phyloP scores from a whole-genome alignment of 2,888 invertebrate genomes.

The Aplocera efformata region DNA sequence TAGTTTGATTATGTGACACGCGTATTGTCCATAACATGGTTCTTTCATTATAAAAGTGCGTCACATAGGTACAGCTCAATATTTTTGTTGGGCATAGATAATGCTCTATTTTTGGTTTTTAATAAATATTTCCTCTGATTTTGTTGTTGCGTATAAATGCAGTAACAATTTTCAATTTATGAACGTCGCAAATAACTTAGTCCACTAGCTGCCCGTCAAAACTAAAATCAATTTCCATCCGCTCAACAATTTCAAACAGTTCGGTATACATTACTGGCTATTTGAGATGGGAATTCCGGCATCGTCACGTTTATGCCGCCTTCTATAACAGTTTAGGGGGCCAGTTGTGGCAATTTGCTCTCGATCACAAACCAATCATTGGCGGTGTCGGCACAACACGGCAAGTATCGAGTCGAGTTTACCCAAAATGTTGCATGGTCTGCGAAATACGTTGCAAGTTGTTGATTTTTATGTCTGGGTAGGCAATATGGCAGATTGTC shows the following conservation, averaged over 20 bases:
- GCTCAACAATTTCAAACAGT: conserved; percentile 6
- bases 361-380: conserved; percentile 69
- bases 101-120: not conserved
- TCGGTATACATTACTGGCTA: conserved; percentile 10
- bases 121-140: too few relatives aligned
- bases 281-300: conserved; percentile 22
- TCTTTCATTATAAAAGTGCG: conserved; percentile 36
- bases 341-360: conserved; percentile 62
- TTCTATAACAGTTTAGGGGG: conserved; percentile 19
- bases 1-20: conserved; percentile 38
- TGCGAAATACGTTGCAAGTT: conserved; percentile 17
- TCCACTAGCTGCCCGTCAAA: conserved; percentile 6
- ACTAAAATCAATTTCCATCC: conserved; percentile 11
- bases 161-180: not conserved
- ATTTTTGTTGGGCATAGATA: not conserved
- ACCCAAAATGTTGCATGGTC: conserved; percentile 18
- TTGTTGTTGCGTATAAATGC: not conserved
- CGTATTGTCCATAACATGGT: conserved; percentile 39
- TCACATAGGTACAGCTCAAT: conserved; percentile 17
- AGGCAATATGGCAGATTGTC: conserved; percentile 13
- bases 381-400: conserved; percentile 26
- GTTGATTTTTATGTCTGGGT: conserved; percentile 19
- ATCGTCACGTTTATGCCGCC: conserved; percentile 19
- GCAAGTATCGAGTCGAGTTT: conserved; percentile 12
- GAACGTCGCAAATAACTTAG: not conserved